Evolutionary conservation across 1,140 invertebrate genomes (phyloP).

Genomic region (Caenorhabditis inopinata): DNA sequence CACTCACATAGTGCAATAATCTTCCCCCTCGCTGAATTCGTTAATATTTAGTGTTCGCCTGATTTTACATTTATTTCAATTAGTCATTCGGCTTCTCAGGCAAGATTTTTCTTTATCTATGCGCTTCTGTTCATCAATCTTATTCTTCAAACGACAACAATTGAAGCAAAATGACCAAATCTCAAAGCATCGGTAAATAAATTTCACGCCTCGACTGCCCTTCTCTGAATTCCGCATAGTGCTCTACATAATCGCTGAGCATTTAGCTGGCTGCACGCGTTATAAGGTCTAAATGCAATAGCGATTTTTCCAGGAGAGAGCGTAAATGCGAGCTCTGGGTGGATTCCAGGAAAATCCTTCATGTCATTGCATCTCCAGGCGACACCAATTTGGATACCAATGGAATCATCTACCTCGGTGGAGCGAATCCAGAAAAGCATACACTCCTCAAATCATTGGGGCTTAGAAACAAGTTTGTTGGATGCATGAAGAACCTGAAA

Average conservation of each 20-base stretch:
- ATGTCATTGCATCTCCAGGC: conserved; percentile 38
- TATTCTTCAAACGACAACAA: not conserved
- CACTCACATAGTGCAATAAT: no score
- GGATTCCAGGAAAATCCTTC: conserved; percentile 8
- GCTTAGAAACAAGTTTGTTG: not conserved
- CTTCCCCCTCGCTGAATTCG: no score
- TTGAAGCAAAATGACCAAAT: not conserved
- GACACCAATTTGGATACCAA: conserved; percentile 31
- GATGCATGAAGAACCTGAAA: not conserved
- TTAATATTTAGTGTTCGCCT: no score
- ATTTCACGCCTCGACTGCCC: conserved; percentile 7
- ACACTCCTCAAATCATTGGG: not conserved
- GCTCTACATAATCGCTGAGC: not conserved
- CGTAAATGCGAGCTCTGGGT: conserved; percentile 27
- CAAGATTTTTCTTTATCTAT: no score
- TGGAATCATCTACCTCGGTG: conserved; percentile 39
- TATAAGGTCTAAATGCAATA: not conserved
- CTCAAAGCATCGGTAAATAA: conserved; percentile 6
- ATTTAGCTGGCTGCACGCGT: not conserved
- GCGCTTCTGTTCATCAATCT: not conserved
- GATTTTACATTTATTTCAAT: no score
- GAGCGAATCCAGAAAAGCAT: conserved; percentile 11
- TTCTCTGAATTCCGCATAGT: not conserved
- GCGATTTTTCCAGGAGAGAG: conserved; percentile 7
- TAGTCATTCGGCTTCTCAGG: no score